These are phyloP conservation scores for Nannospalax galili DNA, from an alignment of 2,113 vertebrate species.

Conservation along the genomic window DNA sequence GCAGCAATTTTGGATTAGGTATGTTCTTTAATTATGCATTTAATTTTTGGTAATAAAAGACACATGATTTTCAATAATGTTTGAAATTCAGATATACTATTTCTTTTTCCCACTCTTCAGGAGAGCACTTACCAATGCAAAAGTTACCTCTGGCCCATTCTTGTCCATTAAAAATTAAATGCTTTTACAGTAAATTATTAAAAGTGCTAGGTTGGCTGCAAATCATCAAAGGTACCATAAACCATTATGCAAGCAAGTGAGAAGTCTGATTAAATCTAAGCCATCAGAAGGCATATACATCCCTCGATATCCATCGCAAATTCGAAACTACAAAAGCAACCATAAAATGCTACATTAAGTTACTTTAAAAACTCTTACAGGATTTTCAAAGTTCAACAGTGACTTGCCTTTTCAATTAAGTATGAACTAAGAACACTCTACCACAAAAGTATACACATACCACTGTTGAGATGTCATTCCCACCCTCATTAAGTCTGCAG, in stretches of 20 bases:
- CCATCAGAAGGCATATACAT: constrained; percentile 74
- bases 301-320: constrained; percentile 72
- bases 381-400: constrained; percentile 81
- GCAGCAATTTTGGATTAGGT: constrained; percentile 82
- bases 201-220: constrained; percentile 85
- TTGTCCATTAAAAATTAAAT: constrained; percentile 89
- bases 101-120: constrained; percentile 74
- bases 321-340: constrained; percentile 76
- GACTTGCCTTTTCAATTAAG: constrained; percentile 82
- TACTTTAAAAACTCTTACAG: constrained; percentile 81
- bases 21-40: constrained; percentile 87
- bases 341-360: constrained; percentile 81
- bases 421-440: constrained; percentile 67
- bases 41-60: constrained; percentile 85
- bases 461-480: constrained; percentile 50
- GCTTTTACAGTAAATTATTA: constrained; percentile 88
- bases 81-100: constrained; percentile 82
- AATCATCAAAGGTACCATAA: constrained; percentile 86
- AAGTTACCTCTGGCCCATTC: constrained; percentile 81
- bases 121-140: constrained; percentile 80
- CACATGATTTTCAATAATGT: constrained; percentile 83
- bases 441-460: constrained; percentile 23
- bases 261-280: constrained; percentile 85
- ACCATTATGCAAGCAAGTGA: constrained; percentile 76
- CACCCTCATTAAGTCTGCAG: constrained; percentile 53